phyloP scores from a whole-genome alignment of 1,140 invertebrate genomes.

The Drosophila navojoa region DNA sequence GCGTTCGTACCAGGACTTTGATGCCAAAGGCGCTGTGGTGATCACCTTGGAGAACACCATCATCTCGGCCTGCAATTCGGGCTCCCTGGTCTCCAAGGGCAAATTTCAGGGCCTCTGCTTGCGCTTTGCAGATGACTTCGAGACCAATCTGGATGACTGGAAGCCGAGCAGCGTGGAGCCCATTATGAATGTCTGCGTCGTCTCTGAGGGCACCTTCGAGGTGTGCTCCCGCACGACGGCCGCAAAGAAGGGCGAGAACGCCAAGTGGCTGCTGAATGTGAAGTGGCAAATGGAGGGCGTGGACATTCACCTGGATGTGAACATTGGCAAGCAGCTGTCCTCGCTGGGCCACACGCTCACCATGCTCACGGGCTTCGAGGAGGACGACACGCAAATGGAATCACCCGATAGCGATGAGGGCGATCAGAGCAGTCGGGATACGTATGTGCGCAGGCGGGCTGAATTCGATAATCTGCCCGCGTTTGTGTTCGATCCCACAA shows the following conservation, averaged over 20 bases:
- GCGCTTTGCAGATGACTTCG: slow-evolving; percentile 98
- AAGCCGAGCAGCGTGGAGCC: slow-evolving; percentile 94
- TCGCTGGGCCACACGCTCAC: slow-evolving; percentile 97
- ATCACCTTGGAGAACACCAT: slow-evolving; percentile 97
- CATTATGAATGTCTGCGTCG: slow-evolving; percentile 97
- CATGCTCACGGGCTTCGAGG: slow-evolving; percentile 94
- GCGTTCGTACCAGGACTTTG: slow-evolving; percentile 89
- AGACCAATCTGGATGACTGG: slow-evolving; percentile 98
- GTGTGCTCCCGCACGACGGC: slow-evolving; percentile 96
- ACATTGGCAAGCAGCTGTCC: slow-evolving; percentile 97
- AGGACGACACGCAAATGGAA: slow-evolving; percentile 89
- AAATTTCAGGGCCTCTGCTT: slow-evolving; percentile 94
- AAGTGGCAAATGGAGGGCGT: slow-evolving; percentile 99
- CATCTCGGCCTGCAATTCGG: slow-evolving; percentile 94
- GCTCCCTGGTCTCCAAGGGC: slow-evolving; percentile 90
- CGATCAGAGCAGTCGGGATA: slow-evolving; percentile 86
- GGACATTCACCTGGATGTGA: slow-evolving; percentile 97
- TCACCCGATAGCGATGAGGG: slow-evolving; percentile 92
- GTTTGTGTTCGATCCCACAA: slow-evolving; percentile 92
- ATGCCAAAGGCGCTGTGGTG: slow-evolving; percentile 95
- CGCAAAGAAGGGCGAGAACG: slow-evolving; percentile 93
- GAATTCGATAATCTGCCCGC: slow-evolving; percentile 90
- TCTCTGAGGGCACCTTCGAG: slow-evolving; percentile 99
- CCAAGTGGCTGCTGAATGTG: slow-evolving; percentile 99
- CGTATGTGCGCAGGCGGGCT: slow-evolving; percentile 69